phyloP scores from a whole-genome alignment of 2,888 invertebrate species.

The Helobdella robusta region DNA sequence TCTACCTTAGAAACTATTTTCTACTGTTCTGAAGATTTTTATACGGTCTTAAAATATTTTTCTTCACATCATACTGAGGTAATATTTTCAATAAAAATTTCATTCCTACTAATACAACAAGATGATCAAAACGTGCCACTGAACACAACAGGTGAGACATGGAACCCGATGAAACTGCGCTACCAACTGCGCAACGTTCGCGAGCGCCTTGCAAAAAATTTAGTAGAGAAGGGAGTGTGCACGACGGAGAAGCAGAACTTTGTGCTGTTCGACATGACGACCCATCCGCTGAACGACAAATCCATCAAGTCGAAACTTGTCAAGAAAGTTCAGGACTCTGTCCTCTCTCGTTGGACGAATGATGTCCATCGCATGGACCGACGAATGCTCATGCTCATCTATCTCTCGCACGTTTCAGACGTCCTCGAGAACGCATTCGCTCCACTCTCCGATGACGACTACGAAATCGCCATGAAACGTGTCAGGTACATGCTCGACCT shows the following conservation, averaged over 20 bases:
- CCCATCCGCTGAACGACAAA: slow-evolving; percentile 93
- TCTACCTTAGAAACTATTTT: not conserved
- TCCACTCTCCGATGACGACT: slow-evolving; percentile 85
- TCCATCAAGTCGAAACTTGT: slow-evolving; percentile 88
- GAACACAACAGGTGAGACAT: slow-evolving; percentile 87
- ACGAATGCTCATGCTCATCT: slow-evolving; percentile 80
- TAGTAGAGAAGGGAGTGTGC: slow-evolving; percentile 96
- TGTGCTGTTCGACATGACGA: slow-evolving; percentile 98
- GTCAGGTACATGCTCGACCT: slow-evolving; percentile 88
- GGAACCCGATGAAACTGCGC: slow-evolving; percentile 95
- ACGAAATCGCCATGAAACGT: slow-evolving; percentile 93
- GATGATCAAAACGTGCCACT: too few relatives aligned
- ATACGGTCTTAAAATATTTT: not conserved
- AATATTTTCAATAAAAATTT: too few relatives aligned
- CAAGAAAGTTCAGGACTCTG: slow-evolving; percentile 83
- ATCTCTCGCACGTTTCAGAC: slow-evolving; percentile 93
- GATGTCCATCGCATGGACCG: slow-evolving; percentile 95
- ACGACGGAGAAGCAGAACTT: slow-evolving; percentile 99
- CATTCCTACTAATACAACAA: too few relatives aligned
- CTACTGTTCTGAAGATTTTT: not conserved
- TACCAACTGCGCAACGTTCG: slow-evolving; percentile 97
- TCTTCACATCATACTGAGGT: not conserved
- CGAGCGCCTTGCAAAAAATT: slow-evolving; percentile 94
- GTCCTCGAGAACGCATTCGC: slow-evolving; percentile 98
- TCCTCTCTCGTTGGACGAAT: slow-evolving; percentile 84